Conservation (phyloP, 2,113 vertebrate species). For the Pogonocichla stellata region DNA sequence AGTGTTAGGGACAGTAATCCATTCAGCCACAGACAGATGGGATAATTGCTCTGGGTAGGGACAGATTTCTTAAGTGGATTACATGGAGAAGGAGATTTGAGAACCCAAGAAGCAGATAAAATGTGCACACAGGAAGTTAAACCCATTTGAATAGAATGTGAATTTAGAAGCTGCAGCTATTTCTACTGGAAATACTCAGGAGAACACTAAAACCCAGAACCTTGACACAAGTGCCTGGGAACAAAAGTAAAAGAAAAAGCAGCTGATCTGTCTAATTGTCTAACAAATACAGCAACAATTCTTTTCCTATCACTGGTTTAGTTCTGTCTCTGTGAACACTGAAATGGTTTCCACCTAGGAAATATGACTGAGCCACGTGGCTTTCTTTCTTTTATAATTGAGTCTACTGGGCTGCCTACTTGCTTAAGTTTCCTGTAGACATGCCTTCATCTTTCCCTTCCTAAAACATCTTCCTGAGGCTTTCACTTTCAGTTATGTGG, state of each 20-base stretch:
- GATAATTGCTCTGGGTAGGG: not conserved
- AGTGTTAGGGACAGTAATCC: not conserved
- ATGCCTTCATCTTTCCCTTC: not conserved
- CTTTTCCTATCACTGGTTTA: not conserved
- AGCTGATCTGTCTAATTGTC: not conserved
- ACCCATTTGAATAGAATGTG: not conserved
- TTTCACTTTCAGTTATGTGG: not conserved
- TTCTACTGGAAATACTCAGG: not conserved
- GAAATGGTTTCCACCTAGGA: not conserved
- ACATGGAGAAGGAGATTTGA: not conserved
- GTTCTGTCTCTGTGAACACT: not conserved
- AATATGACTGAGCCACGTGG: not conserved
- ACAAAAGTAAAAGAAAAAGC: not conserved
- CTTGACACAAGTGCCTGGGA: not conserved
- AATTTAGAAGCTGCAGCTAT: not conserved
- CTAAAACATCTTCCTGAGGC: not conserved
- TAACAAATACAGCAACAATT: not conserved
- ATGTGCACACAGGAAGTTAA: not conserved
- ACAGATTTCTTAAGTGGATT: not conserved
- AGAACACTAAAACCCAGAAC: not conserved
- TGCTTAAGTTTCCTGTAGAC: not conserved
- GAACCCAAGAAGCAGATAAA: not conserved
- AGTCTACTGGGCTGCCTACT: not conserved
- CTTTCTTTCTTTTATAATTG: not conserved
- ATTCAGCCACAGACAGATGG: not conserved